These are phyloP conservation scores for Drosophila quadrilineata DNA, from an alignment of 1,140 invertebrate species.

Conservation along the genomic window DNA sequence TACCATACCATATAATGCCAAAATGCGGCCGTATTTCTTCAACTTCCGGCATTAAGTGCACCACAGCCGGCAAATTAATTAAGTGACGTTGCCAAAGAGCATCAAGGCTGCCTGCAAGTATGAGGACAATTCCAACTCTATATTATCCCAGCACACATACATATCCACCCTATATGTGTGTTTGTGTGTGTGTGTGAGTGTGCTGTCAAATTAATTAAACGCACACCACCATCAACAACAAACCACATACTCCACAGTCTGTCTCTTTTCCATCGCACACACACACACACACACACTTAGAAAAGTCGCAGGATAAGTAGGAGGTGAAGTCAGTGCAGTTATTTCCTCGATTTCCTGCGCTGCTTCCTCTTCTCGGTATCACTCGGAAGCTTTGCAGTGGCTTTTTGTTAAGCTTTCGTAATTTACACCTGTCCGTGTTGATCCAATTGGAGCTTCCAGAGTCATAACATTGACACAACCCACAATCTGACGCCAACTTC, in stretches of 20 bases:
- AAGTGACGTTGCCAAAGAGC: conserved; percentile 64
- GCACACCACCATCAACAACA: conserved; percentile 3
- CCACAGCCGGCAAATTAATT: conserved; percentile 69
- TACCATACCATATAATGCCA: conserved; percentile 64
- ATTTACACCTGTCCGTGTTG: conserved; percentile 65
- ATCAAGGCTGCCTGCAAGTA: conserved; percentile 17
- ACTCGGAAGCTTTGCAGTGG: conserved; percentile 38
- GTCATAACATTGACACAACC: neutral
- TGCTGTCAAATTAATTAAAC: conserved; percentile 73
- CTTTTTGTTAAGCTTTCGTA: conserved; percentile 52
- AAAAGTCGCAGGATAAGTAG: no score
- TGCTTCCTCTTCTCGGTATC: neutral
- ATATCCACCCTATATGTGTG: conserved; percentile 1
- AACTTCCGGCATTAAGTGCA: conserved; percentile 78
- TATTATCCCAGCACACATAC: no score
- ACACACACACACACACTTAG: neutral
- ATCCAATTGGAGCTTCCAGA: conserved; percentile 18
- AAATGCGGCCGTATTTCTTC: conserved; percentile 75
- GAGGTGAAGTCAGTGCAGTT: conserved; percentile 6
- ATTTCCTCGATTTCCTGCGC: conserved; percentile 13
- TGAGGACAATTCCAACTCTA: neutral
- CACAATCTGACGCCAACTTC: no score
- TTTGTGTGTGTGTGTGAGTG: conserved; percentile 14
- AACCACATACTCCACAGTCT: no score
- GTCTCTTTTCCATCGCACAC: no score